These are phyloP conservation scores for Drosophila peninsularis DNA, from an alignment of 2,888 invertebrate genomes.

Conservation along the genomic window DNA sequence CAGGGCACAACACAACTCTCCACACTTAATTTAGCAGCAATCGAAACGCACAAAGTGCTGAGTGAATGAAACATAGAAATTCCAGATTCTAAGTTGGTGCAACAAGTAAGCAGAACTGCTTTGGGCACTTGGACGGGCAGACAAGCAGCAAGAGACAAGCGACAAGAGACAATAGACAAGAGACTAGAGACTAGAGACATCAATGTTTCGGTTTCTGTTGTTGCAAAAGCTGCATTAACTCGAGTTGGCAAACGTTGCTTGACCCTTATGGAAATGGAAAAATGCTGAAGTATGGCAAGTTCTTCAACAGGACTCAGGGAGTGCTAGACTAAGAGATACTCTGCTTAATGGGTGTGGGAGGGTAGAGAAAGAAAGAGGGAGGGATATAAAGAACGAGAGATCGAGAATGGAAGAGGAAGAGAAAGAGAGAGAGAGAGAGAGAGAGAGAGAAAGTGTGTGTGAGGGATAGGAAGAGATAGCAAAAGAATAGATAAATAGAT, in stretches of 20 bases:
- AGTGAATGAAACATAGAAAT: conserved; percentile 18
- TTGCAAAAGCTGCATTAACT: conserved; percentile 74
- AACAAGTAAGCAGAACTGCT: conserved; percentile 29
- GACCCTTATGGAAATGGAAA: conserved; percentile 67
- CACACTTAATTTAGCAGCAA: conserved; percentile 63
- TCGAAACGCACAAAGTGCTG: conserved; percentile 56
- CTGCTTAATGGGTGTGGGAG: background rate
- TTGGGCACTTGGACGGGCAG: conserved; percentile 8
- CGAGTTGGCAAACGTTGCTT: conserved; percentile 62
- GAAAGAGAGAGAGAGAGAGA: background rate
- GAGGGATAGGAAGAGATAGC: background rate
- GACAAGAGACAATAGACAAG: conserved; percentile 18
- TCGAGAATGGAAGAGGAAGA: background rate
- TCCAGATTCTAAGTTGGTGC: conserved; percentile 17
- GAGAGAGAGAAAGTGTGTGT: background rate
- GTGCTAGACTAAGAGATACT: background rate
- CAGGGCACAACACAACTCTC: conserved; percentile 16
- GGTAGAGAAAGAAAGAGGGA: too few relatives aligned
- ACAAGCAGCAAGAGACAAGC: background rate
- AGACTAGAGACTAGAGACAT: conserved; percentile 10
- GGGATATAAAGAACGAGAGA: background rate
- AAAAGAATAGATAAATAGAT: background rate
- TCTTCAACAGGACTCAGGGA: conserved; percentile 36
- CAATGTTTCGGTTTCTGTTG: conserved; percentile 24
- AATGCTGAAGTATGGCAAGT: conserved; percentile 50